Evolutionary conservation across 1,140 invertebrate genomes (phyloP).

Genomic region (Drusus annulatus): DNA sequence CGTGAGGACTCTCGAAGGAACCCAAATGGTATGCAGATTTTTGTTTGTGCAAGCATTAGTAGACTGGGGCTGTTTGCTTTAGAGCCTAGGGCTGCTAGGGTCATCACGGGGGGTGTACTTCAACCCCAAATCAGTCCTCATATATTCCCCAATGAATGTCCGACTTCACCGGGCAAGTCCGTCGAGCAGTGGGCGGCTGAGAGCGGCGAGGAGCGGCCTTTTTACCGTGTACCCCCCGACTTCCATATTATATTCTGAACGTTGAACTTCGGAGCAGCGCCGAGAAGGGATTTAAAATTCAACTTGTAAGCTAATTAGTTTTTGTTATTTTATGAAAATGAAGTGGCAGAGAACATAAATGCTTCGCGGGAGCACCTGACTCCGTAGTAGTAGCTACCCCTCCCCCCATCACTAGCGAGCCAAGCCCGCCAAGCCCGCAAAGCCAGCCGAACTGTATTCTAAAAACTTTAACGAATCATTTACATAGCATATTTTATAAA

Average conservation of each 20-base stretch:
- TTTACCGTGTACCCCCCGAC: neutral
- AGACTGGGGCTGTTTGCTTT: conserved; percentile 60
- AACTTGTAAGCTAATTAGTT: conserved; percentile 59
- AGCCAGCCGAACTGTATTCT: conserved; percentile 48
- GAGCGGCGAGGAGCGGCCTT: conserved; percentile 7
- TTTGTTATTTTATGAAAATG: conserved; percentile 61
- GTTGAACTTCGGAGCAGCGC: conserved; percentile 44
- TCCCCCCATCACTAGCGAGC: too few relatives aligned
- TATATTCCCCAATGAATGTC: conserved; percentile 28
- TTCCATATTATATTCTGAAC: conserved; percentile 35
- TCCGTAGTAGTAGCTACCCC: too few relatives aligned
- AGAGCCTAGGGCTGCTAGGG: conserved; percentile 45
- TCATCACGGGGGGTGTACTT: conserved; percentile 6
- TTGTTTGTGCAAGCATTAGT: conserved; percentile 68
- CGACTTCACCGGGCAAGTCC: conserved; percentile 14
- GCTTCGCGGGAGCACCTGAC: conserved; percentile 31
- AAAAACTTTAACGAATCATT: conserved; percentile 58
- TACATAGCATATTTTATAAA: conserved; percentile 55
- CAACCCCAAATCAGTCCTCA: conserved; percentile 18
- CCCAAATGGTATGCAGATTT: conserved; percentile 70
- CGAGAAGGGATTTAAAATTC: conserved; percentile 55
- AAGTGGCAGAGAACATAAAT: conserved; percentile 53
- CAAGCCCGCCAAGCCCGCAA: too few relatives aligned
- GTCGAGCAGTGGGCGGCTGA: too few relatives aligned
- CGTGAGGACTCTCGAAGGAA: conserved; percentile 56